Evolutionary conservation across 2,797 vertebrate species (phyloP).

Genomic region (Bufotes viridis): DNA sequence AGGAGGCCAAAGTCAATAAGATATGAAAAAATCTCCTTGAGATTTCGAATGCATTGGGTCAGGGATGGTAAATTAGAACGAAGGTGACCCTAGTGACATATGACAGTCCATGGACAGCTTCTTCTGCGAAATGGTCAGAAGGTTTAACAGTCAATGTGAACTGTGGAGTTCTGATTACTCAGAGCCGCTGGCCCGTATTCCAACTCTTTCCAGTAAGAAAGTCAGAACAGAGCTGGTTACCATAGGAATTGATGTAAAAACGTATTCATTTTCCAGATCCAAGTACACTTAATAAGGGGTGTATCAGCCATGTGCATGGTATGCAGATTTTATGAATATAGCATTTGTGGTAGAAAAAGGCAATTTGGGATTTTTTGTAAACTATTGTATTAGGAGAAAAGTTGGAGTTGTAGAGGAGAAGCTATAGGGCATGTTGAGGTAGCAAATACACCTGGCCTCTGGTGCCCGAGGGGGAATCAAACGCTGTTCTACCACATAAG

Average conservation of each 20-base stretch:
- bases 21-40: background rate
- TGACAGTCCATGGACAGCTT: background rate
- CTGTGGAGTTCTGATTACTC: background rate
- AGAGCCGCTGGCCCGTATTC: background rate
- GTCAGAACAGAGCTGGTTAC: background rate
- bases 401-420: background rate
- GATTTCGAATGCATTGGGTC: background rate
- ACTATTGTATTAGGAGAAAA: background rate
- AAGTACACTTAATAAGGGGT: background rate
- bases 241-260: conserved; percentile 26
- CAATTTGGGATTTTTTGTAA: background rate
- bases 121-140: background rate
- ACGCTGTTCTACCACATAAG: too few species aligned
- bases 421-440: background rate
- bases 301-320: background rate
- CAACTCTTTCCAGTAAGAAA: background rate
- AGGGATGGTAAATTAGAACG: background rate
- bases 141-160: background rate
- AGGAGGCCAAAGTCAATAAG: background rate
- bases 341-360: background rate
- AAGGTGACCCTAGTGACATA: background rate
- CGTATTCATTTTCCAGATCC: background rate
- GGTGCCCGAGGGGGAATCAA: background rate
- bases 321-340: background rate
- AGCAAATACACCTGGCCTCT: background rate